A percentile compares a stretch with the other conserved stretches of the same genome.
Evolutionary conservation across 2,888 invertebrate species (phyloP).

Genomic region (Drosophila algonquin): DNA sequence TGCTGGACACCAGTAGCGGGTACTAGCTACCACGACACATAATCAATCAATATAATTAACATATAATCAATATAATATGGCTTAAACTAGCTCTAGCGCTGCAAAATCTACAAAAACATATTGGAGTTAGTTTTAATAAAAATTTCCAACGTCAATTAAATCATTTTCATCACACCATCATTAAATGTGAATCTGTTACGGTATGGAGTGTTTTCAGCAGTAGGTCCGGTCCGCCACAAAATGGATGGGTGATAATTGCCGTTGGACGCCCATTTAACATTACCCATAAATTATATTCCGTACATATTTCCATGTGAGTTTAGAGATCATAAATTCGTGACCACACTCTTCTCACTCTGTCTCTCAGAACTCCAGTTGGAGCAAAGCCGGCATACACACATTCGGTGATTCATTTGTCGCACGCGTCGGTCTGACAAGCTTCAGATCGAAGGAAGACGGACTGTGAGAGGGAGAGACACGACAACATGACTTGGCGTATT

Average conservation of each 20-base stretch:
- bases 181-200: too few species aligned
- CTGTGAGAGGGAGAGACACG: conserved; percentile 24
- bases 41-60: too few species aligned
- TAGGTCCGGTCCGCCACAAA: not conserved
- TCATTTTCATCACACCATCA: too few species aligned
- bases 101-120: too few species aligned
- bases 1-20: not conserved
- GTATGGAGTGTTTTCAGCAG: not conserved
- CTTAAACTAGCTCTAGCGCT: too few species aligned
- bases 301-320: too few species aligned
- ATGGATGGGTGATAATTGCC: not conserved
- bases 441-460: conserved; percentile 19
- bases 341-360: not conserved
- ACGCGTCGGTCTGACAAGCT: conserved; percentile 51
- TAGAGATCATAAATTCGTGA: too few species aligned
- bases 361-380: not conserved
- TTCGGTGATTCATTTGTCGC: conserved; percentile 61
- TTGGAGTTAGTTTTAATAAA: too few species aligned
- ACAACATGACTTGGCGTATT: conserved; percentile 59
- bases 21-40: too few species aligned
- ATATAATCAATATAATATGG: too few species aligned
- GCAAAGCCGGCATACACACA: conserved; percentile 1
- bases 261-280: not conserved
- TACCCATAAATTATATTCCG: not conserved
- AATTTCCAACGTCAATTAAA: too few species aligned